A percentile compares a stretch with the other conserved stretches of the same genome.
These are phyloP conservation scores for Subacronicta megacephala DNA, from an alignment of 2,888 invertebrate genomes.

Conservation along the genomic window DNA sequence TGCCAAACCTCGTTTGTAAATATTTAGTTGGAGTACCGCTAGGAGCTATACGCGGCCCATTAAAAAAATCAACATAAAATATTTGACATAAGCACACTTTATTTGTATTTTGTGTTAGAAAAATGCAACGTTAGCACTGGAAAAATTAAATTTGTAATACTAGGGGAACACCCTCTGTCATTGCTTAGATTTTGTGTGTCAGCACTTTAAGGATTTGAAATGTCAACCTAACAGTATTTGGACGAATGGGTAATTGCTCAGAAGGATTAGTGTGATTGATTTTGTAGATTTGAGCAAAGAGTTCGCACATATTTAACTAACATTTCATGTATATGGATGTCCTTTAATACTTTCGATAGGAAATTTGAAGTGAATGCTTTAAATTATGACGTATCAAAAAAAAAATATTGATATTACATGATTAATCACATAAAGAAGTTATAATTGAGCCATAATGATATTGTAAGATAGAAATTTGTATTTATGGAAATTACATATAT, in stretches of 20 bases:
- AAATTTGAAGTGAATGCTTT: too few species aligned
- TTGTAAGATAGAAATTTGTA: too few species aligned
- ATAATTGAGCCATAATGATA: too few species aligned
- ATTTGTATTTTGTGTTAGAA: constrained; percentile 49
- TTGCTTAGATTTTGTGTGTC: constrained; percentile 54
- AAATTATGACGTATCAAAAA: too few species aligned
- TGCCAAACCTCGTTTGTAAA: constrained; percentile 21
- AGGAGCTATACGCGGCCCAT: constrained; percentile 14
- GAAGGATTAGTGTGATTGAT: constrained; percentile 39
- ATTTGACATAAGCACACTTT: constrained; percentile 27
- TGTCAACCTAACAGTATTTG: constrained; percentile 45
- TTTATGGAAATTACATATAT: not conserved
- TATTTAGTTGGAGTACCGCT: constrained; percentile 6
- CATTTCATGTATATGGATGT: not conserved
- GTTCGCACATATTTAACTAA: not conserved
- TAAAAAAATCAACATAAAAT: constrained; percentile 11
- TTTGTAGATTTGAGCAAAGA: constrained; percentile 5
- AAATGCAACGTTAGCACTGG: constrained; percentile 28
- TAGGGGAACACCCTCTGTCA: constrained; percentile 56
- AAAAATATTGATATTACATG: too few species aligned
- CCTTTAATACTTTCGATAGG: too few species aligned
- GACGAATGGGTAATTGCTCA: constrained; percentile 40
- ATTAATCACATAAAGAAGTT: too few species aligned
- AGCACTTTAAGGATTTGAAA: constrained; percentile 58
- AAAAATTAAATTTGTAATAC: constrained; percentile 54